A percentile compares a stretch with the other conserved stretches of the same genome.
Conservation (phyloP, 2,113 vertebrate species). For the Phylloscopus whistleri region DNA sequence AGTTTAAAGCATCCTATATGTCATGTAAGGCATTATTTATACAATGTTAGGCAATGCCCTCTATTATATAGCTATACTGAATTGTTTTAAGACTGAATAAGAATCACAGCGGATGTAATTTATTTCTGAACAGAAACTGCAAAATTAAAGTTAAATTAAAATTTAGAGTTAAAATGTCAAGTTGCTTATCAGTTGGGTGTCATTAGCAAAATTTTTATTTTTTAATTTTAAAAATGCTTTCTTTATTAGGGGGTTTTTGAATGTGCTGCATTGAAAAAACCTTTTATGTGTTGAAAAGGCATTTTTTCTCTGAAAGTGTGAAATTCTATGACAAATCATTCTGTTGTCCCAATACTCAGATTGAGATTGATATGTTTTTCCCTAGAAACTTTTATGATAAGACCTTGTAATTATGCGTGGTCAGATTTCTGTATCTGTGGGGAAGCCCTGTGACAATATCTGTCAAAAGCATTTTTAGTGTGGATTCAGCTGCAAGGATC, state of each 20-base stretch:
- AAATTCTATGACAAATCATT: background rate
- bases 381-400: background rate
- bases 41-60: background rate
- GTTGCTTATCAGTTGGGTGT: background rate
- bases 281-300: background rate
- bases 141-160: background rate
- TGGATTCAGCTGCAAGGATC: background rate
- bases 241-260: accelerated
- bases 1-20: background rate
- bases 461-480: background rate
- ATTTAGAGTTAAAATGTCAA: background rate
- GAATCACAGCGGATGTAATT: background rate
- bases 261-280: background rate
- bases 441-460: background rate
- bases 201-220: background rate
- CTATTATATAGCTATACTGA: background rate
- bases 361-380: background rate
- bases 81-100: background rate
- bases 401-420: background rate
- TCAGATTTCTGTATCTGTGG: background rate
- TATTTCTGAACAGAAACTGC: background rate
- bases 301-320: background rate
- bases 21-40: background rate
- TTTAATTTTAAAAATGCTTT: background rate
- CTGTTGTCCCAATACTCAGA: background rate